A percentile compares a stretch with the other conserved stretches of the same genome.
Evolutionary conservation across 2,797 vertebrate species (phyloP).

Genomic region (Knipowitschia caucasica): DNA sequence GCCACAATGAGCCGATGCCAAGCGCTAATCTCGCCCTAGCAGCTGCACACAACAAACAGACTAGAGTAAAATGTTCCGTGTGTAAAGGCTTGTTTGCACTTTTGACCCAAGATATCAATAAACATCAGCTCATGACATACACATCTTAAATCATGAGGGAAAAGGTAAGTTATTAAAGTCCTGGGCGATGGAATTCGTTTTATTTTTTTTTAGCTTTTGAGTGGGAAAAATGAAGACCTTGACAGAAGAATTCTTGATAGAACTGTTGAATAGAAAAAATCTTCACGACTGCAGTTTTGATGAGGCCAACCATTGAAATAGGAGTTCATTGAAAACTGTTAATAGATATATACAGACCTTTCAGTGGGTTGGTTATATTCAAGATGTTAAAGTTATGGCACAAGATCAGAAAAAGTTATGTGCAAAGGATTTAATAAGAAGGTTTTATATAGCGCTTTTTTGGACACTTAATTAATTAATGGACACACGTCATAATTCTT

Average conservation of each 20-base stretch:
- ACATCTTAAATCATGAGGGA: not conserved
- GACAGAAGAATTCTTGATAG: constrained; percentile 13
- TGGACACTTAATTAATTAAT: too few relatives aligned
- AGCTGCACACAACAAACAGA: constrained; percentile 21
- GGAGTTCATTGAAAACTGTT: not conserved
- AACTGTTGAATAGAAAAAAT: constrained; percentile 1
- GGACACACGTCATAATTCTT: too few relatives aligned
- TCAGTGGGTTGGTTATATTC: too few relatives aligned
- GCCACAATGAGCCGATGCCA: constrained; percentile 17
- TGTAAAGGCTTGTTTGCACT: constrained; percentile 6
- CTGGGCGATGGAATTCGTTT: not conserved
- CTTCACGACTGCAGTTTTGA: constrained; percentile 8
- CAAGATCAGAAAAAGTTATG: too few relatives aligned
- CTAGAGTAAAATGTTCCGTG: constrained; percentile 1
- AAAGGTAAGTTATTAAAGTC: not conserved
- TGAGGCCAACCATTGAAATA: constrained; percentile 34
- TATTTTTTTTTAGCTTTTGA: not conserved
- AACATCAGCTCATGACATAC: constrained; percentile 2
- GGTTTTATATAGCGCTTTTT: too few relatives aligned
- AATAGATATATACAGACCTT: too few relatives aligned
- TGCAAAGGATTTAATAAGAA: too few relatives aligned
- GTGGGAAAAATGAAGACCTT: not conserved
- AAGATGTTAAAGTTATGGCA: too few relatives aligned
- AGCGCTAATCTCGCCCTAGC: constrained; percentile 19
- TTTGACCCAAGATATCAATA: constrained; percentile 14